Evolutionary conservation across 1,140 invertebrate genomes (phyloP).

Genomic region (Eumeta japonica): DNA sequence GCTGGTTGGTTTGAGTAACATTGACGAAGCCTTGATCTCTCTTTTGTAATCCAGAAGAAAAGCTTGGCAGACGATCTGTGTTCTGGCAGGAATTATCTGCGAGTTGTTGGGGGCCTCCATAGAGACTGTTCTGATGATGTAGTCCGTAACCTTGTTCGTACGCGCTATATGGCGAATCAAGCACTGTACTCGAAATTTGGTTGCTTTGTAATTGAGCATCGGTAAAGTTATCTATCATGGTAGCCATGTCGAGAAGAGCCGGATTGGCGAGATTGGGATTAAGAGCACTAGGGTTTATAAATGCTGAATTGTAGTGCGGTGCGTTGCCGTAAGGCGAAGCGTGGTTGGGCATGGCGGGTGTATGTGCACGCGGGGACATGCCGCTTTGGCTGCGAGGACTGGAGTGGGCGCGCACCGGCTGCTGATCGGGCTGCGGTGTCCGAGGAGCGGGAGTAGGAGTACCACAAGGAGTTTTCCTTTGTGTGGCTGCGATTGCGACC

Average conservation of each 20-base stretch:
- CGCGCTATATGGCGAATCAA: conserved; percentile 68
- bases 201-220: conserved; percentile 77
- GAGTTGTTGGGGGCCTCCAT: conserved; percentile 32
- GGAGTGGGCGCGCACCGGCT: conserved; percentile 37
- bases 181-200: conserved; percentile 76
- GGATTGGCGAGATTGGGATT: conserved; percentile 56
- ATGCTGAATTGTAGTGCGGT: conserved; percentile 50
- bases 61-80: conserved; percentile 38
- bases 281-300: conserved; percentile 53
- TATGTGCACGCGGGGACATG: conserved; percentile 41
- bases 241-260: conserved; percentile 66
- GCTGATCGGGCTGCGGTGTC: conserved; percentile 44
- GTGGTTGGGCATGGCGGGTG: conserved; percentile 40
- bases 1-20: conserved; percentile 20
- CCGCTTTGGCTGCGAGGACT: conserved; percentile 47
- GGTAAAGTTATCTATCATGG: conserved; percentile 72
- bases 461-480: conserved; percentile 31
- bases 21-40: conserved; percentile 31
- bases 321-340: conserved; percentile 40
- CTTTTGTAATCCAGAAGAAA: conserved; percentile 41
- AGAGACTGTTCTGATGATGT: conserved; percentile 50
- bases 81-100: conserved; percentile 35
- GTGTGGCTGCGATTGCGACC: conserved; percentile 18
- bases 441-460: conserved; percentile 33
- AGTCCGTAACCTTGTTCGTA: conserved; percentile 53